phyloP scores from a whole-genome alignment of 37 sponge, comb jelly and placozoan species.

The Chondrilla cf. caribensis region DNA sequence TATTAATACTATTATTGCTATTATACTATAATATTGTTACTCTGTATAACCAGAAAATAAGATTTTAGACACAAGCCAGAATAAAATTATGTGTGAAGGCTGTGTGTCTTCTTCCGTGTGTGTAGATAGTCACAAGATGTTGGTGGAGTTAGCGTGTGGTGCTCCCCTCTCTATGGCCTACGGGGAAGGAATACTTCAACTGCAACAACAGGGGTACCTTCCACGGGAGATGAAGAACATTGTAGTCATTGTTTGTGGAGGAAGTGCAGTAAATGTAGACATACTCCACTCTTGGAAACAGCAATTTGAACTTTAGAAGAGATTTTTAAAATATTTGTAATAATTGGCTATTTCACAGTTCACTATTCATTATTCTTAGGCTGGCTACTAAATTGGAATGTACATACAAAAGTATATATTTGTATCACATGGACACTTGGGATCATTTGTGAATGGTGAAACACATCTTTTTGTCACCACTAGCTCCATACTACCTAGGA shows the following conservation, averaged over 20 bases:
- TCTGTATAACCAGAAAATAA: no score
- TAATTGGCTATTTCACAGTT: no score
- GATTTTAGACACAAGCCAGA: not conserved
- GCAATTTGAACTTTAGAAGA: constrained; percentile 30
- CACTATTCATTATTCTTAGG: no score
- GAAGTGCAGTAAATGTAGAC: constrained; percentile 74
- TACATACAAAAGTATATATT: no score
- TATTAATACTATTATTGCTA: no score
- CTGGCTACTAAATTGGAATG: no score
- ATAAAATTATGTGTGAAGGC: not conserved
- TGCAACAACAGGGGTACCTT: constrained; percentile 49
- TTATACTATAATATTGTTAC: no score
- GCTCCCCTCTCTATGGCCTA: constrained; percentile 84
- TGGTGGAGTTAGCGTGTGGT: constrained; percentile 94
- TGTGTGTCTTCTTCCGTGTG: not conserved
- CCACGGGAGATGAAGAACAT: constrained; percentile 34
- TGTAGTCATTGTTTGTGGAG: constrained; percentile 94
- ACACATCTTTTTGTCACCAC: no score
- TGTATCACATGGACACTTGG: no score
- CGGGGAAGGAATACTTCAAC: constrained; percentile 26
- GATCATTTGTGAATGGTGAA: no score
- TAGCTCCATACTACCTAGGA: no score
- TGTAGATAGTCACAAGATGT: constrained; percentile 79
- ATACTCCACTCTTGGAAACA: constrained; percentile 73
- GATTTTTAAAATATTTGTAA: no score